phyloP scores from a whole-genome alignment of 2,888 invertebrate species.

The Cryptocephalus moraei region DNA sequence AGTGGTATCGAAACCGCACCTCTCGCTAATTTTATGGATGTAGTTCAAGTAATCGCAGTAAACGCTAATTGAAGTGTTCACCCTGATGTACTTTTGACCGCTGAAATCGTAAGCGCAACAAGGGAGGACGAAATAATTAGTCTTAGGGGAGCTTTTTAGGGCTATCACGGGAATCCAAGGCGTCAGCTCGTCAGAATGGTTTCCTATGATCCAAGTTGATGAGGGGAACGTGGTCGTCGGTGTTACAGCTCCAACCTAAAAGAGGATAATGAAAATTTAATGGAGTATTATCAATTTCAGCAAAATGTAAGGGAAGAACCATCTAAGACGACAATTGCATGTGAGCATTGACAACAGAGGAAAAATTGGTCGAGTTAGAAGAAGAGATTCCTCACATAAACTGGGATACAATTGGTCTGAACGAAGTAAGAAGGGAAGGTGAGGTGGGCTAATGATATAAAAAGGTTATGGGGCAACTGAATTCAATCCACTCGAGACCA shows the following conservation, averaged over 20 bases:
- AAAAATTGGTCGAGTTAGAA: too few relatives aligned
- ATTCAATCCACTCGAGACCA: too few relatives aligned
- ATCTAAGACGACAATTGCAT: too few relatives aligned
- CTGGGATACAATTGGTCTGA: too few relatives aligned
- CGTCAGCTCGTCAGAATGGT: conserved; percentile 98
- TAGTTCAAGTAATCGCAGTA: conserved; percentile 68
- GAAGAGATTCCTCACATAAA: too few relatives aligned
- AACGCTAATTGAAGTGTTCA: conserved; percentile 59
- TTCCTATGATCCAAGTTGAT: conserved; percentile 93
- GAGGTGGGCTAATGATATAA: too few relatives aligned
- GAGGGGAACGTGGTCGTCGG: conserved; percentile 55
- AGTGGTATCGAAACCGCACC: conserved; percentile 63
- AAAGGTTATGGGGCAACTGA: too few relatives aligned
- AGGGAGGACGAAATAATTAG: conserved; percentile 83
- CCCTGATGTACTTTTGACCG: conserved; percentile 70
- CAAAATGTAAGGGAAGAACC: too few relatives aligned
- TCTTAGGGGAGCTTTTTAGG: conserved; percentile 59
- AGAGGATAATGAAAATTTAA: conserved; percentile 8
- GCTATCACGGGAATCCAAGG: conserved; percentile 96
- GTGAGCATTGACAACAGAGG: too few relatives aligned
- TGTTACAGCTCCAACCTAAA: conserved; percentile 54
- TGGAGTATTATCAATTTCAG: too few relatives aligned
- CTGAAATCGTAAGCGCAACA: conserved; percentile 92
- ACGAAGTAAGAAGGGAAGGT: too few relatives aligned
- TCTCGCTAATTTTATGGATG: conserved; percentile 47